These are phyloP conservation scores for Sceliomorpha sp. DNA, from an alignment of 2,888 invertebrate species.

Conservation along the genomic window DNA sequence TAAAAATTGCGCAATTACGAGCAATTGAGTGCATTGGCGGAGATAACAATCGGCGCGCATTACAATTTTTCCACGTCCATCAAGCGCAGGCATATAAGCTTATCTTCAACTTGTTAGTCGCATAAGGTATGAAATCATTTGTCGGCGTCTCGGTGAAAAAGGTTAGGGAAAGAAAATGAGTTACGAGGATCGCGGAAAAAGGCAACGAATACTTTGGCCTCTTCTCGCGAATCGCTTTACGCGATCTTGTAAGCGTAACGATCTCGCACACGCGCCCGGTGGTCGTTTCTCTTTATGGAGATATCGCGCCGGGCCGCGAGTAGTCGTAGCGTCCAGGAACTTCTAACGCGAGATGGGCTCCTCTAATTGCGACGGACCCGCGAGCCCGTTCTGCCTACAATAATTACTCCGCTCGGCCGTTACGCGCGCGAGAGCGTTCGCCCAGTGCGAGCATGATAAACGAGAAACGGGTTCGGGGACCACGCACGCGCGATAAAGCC, in stretches of 20 bases:
- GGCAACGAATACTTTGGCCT: constrained; percentile 34
- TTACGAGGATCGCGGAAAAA: constrained; percentile 34
- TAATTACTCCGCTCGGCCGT: constrained; percentile 67
- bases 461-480: constrained; percentile 66
- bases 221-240: constrained; percentile 42
- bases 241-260: constrained; percentile 31
- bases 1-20: too few species aligned
- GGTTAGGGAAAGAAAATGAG: constrained; percentile 18
- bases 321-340: constrained; percentile 9
- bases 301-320: constrained; percentile 40
- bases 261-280: constrained; percentile 27
- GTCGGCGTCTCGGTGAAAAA: constrained; percentile 27
- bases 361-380: constrained; percentile 24
- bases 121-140: constrained; percentile 36
- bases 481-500: constrained; percentile 75
- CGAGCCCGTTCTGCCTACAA: constrained; percentile 52
- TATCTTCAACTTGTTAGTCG: constrained; percentile 33
- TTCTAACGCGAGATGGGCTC: constrained; percentile 3
- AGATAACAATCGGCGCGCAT: constrained; percentile 18
- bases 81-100: constrained; percentile 22
- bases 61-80: constrained; percentile 17
- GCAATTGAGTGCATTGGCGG: background rate
- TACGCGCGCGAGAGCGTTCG: constrained; percentile 62
- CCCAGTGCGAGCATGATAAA: constrained; percentile 64
- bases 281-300: constrained; percentile 64